Evolutionary conservation across 2,888 invertebrate species (phyloP), one percentile per base, ranked within the genome.

Genomic region (Diarsia brunnea): DNA sequence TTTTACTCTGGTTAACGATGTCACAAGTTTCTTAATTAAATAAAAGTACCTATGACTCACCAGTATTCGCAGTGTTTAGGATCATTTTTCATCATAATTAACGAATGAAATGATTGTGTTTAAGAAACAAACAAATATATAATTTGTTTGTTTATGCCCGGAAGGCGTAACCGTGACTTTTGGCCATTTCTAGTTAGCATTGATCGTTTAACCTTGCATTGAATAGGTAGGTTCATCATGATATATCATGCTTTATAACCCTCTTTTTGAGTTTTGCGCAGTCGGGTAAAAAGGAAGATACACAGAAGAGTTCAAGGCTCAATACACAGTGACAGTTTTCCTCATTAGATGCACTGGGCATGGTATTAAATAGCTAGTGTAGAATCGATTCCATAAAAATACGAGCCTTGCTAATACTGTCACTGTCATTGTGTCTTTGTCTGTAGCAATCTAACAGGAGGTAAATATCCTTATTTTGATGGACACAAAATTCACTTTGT

Each of bases 181-280:
- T 51, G 55, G 47, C 65, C 43, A 60, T 63, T 81, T 69, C 71
- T 69, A 21, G 61, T 60, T 72, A 69, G 47, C 58, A 79, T 84
- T 81, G 80, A 43, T 74, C 51, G 16, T 63, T 24, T 68, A 53
- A 79, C 84, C 84, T 84, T 70, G 68, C 21, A 14, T 45, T 12
- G 5, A 49, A 21, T 38, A 61, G 14, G 14, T 19, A 16, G 55
- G 19, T 8, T 21, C 31, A 0, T 21, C 24, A 21, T 60, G 14
- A n/a, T 0, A 12, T 49, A 1, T 58, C 16, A 60, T 49, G 43
- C 27, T 21, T 27, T 4, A 38, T 38, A 38, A 38, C 38, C 38
- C 38, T 38, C 38, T 5, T 38, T 38, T 38, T 38, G 38, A 38
- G 38, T 5, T 38, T 38, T 5, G 7, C 38, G 7, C 38, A 38